phyloP scores from a whole-genome alignment of 2,888 invertebrate species.

The Oligia latruncula region DNA sequence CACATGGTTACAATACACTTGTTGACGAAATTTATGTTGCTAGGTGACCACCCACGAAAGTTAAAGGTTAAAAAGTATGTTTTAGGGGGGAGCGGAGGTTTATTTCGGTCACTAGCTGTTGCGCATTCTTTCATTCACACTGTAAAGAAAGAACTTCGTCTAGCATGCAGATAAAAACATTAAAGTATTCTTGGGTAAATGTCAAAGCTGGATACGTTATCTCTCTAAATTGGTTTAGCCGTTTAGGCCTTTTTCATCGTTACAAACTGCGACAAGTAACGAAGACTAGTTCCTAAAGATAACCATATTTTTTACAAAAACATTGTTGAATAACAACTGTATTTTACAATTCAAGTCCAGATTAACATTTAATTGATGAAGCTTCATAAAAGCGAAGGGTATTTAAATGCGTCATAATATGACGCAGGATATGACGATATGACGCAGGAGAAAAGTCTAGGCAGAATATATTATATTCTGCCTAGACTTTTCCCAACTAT shows the following conservation, averaged over 20 bases:
- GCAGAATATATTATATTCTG: too few relatives aligned
- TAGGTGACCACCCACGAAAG: slow-evolving; percentile 34
- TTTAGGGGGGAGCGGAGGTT: background rate
- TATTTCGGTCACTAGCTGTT: slow-evolving; percentile 1
- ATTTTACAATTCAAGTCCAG: background rate
- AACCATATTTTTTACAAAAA: background rate
- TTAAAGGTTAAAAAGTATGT: background rate
- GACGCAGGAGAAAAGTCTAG: too few relatives aligned
- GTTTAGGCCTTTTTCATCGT: background rate
- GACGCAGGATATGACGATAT: too few relatives aligned
- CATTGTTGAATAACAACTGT: background rate
- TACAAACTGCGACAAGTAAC: background rate
- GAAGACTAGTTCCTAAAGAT: background rate
- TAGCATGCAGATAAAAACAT: background rate
- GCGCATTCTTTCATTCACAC: background rate
- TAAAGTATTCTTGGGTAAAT: background rate
- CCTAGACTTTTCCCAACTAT: too few relatives aligned
- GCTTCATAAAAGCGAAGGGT: background rate
- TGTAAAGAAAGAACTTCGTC: background rate
- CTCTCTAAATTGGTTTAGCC: background rate
- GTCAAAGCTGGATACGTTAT: background rate
- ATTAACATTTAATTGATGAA: background rate
- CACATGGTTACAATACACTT: slow-evolving; percentile 32
- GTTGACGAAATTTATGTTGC: slow-evolving; percentile 52
- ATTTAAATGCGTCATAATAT: too few relatives aligned